phyloP scores from a whole-genome alignment of 2,113 vertebrate species.

The Nibea coibor region DNA sequence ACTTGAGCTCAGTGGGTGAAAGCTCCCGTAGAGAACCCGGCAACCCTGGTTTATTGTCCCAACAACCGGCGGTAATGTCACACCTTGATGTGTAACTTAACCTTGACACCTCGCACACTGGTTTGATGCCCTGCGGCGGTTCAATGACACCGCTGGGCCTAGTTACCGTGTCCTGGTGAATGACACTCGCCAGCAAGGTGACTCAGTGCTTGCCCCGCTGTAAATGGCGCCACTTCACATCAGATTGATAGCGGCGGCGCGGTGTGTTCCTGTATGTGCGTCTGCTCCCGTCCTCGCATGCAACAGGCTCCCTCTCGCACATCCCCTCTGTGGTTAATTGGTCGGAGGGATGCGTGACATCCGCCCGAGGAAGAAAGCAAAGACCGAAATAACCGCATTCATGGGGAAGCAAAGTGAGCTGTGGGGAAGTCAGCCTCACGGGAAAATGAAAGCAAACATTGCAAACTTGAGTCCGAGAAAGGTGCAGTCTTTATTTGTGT shows the following conservation, averaged over 20 bases:
- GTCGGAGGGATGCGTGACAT: constrained; percentile 43
- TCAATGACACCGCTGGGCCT: constrained; percentile 48
- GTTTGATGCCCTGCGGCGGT: constrained; percentile 55
- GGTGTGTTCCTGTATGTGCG: constrained; percentile 11
- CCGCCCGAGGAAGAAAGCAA: constrained; percentile 24
- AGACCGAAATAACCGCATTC: constrained; percentile 13
- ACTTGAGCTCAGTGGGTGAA: constrained; percentile 49
- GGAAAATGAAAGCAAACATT: not conserved
- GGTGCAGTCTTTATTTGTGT: constrained; percentile 1
- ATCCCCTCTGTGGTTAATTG: constrained; percentile 36
- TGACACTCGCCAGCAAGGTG: constrained; percentile 65
- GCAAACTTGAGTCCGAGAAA: constrained; percentile 7
- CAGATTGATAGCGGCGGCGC: constrained; percentile 28
- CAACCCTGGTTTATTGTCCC: constrained; percentile 53
- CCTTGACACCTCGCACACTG: constrained; percentile 58
- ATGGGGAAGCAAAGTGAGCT: constrained; percentile 2
- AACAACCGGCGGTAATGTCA: constrained; percentile 59
- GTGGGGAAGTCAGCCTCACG: constrained; percentile 7
- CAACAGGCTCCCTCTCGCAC: not conserved
- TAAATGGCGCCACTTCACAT: constrained; percentile 46
- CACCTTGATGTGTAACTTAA: constrained; percentile 61
- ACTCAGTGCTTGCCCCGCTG: constrained; percentile 49
- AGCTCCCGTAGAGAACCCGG: constrained; percentile 34
- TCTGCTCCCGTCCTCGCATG: constrained; percentile 20
- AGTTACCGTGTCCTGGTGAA: constrained; percentile 59